Evolutionary conservation across 2,888 invertebrate genomes (phyloP), one percentile per base, ranked within the genome.

Genomic region (Dascillus cervinus): DNA sequence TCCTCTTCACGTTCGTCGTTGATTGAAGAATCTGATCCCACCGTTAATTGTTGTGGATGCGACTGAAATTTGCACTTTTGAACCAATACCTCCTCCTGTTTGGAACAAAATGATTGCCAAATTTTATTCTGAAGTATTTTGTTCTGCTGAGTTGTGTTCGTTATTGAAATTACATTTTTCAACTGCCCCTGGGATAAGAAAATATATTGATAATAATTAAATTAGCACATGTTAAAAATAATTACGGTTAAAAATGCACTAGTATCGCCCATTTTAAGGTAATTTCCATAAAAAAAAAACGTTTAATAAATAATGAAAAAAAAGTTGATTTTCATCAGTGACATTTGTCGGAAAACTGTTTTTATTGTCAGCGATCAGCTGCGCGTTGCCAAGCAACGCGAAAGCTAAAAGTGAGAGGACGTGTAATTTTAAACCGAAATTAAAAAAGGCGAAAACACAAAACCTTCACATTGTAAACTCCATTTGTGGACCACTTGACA

Each of bases 81-180:
- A 12, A 29, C 37, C 11, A 17, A 17, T 8, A 6, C 8, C 8
- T 17, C 37, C 11, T 22, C 22, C 17, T 28, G 24, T 3, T 32
- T 30, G n/a, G 27, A 24, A 8, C 34, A 29, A 14, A 39, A 43
- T 4, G 33, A 31, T 9, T 37, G 28, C 43, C 43, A 43, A 15
- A 40, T 37, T 26, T 26, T 33, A 10, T 37, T 33, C 11, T 37
- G 37, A 19, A 34, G 25, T 3, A 26, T 23, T 12, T 36, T 36
- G 14, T 39, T 42, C 3, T 29, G 10, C 24, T 32, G 32, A 17
- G 33, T 25, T 13, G 22, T 12, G 15, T 28, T 27, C 17, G 34
- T 19, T n/a, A 38, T 12, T 15, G 28, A 17, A 11, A 29, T 25
- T 15, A 38, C 19, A 17, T 9, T 28, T 19, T 34, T 23, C 19